Percentiles rank a stretch among this genome's conserved stretches.
Evolutionary conservation across 2,797 vertebrate genomes (phyloP).

Genomic region (Calcarius lapponicus): DNA sequence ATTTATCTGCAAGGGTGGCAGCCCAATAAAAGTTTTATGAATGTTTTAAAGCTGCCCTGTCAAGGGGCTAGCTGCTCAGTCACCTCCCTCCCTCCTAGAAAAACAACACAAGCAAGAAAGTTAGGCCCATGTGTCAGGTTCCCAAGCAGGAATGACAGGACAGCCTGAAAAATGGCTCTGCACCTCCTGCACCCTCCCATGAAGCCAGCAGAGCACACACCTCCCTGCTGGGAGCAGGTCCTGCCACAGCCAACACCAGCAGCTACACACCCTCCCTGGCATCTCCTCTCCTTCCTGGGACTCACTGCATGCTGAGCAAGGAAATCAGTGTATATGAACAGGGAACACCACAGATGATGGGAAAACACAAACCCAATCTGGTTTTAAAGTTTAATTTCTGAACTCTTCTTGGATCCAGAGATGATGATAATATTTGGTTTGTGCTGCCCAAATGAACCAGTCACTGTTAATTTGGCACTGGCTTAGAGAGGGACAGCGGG

Average conservation of each 20-base stretch:
- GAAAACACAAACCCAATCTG: not conserved
- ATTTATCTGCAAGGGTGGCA: slow-evolving; percentile 80
- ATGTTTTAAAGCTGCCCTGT: slow-evolving; percentile 73
- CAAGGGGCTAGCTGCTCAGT: slow-evolving; percentile 67
- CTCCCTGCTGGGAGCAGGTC: not conserved
- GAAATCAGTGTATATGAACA: not conserved
- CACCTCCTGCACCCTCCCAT: not conserved
- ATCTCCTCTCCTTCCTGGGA: not conserved
- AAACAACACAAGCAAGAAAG: slow-evolving; percentile 1
- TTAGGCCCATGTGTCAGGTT: not conserved
- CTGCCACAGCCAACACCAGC: fast-evolving
- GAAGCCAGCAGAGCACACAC: not conserved
- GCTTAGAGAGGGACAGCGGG: not conserved
- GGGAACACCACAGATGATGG: fast-evolving
- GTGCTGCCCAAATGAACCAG: not conserved
- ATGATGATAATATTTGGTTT: fast-evolving
- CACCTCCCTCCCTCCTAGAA: slow-evolving; percentile 60
- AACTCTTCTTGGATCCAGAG: not conserved
- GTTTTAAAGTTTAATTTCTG: not conserved
- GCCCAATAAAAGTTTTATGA: slow-evolving; percentile 78
- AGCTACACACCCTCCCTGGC: fast-evolving
- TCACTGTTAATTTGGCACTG: not conserved
- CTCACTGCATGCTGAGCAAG: not conserved
- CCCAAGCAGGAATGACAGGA: not conserved
- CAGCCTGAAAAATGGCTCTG: not conserved